Conservation (phyloP, 2,888 invertebrate species). For the Dione vanillae region DNA sequence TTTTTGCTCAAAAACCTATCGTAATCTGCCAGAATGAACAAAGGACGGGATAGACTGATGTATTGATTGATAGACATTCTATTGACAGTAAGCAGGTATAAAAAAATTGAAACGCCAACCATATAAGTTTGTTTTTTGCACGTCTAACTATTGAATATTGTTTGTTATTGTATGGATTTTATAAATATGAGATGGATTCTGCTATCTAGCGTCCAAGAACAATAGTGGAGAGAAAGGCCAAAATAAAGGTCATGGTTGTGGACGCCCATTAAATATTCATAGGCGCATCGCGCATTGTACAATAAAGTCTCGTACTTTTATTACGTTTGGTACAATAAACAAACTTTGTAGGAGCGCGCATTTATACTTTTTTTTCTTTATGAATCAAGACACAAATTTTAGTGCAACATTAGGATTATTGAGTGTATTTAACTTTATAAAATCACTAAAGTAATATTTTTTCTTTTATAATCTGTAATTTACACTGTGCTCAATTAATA, state of each 20-base stretch:
- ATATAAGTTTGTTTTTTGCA: slow-evolving; percentile 27
- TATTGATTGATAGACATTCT: slow-evolving; percentile 45
- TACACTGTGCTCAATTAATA: no score
- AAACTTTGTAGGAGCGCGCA: background rate
- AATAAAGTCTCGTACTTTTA: slow-evolving; percentile 65
- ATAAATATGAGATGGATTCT: slow-evolving; percentile 65
- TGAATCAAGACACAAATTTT: background rate
- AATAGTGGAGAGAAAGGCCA: slow-evolving; percentile 70
- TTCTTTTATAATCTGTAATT: no score
- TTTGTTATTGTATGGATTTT: slow-evolving; percentile 16
- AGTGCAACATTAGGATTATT: background rate
- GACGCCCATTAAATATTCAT: slow-evolving; percentile 76
- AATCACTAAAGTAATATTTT: no score
- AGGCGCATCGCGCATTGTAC: slow-evolving; percentile 67
- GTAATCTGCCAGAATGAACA: slow-evolving; percentile 45
- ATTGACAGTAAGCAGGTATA: slow-evolving; percentile 41
- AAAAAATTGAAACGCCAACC: slow-evolving; percentile 36
- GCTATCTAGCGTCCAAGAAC: slow-evolving; percentile 57
- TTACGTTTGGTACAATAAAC: slow-evolving; percentile 56
- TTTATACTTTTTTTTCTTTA: background rate
- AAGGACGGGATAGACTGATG: slow-evolving; percentile 46
- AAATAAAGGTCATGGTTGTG: slow-evolving; percentile 75
- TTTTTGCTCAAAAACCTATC: slow-evolving; percentile 48
- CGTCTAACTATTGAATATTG: slow-evolving; percentile 6
- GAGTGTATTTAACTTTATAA: no score